Percentiles rank a stretch among this genome's conserved stretches.
These are phyloP conservation scores for Andrena dorsata DNA, from an alignment of 2,888 invertebrate species.

Conservation along the genomic window DNA sequence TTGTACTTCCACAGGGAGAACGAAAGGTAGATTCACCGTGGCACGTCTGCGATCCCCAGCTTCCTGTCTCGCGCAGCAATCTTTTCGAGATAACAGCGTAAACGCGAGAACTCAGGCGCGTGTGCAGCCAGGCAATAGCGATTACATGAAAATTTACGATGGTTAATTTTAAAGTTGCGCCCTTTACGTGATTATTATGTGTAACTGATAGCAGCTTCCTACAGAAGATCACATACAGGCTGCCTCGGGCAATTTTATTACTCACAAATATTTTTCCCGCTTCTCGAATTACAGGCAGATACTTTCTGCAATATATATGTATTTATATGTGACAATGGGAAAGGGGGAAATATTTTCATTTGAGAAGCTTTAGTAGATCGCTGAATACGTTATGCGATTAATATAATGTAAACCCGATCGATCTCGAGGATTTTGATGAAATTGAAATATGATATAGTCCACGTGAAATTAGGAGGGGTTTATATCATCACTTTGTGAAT, in stretches of 20 bases:
- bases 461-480: too few species aligned
- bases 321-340: not conserved
- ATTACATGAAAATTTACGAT: conserved; percentile 70
- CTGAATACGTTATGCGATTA: not conserved
- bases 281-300: not conserved
- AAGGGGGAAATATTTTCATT: not conserved
- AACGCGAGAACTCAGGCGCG: conserved; percentile 49
- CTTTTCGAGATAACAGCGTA: conserved; percentile 54
- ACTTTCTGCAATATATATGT: not conserved
- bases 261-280: not conserved
- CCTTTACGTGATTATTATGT: conserved; percentile 65
- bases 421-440: too few species aligned
- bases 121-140: conserved; percentile 27
- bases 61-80: conserved; percentile 34
- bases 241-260: not conserved
- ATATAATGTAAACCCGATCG: too few species aligned
- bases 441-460: not conserved
- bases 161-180: conserved; percentile 71
- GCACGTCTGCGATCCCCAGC: conserved; percentile 40
- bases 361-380: not conserved
- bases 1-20: too few species aligned
- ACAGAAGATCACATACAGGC: conserved; percentile 1
- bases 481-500: too few species aligned
- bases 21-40: conserved; percentile 2
- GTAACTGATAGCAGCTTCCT: conserved; percentile 26